phyloP scores from a whole-genome alignment of 2,113 vertebrate species.

The Trochalopteron elliotii region DNA sequence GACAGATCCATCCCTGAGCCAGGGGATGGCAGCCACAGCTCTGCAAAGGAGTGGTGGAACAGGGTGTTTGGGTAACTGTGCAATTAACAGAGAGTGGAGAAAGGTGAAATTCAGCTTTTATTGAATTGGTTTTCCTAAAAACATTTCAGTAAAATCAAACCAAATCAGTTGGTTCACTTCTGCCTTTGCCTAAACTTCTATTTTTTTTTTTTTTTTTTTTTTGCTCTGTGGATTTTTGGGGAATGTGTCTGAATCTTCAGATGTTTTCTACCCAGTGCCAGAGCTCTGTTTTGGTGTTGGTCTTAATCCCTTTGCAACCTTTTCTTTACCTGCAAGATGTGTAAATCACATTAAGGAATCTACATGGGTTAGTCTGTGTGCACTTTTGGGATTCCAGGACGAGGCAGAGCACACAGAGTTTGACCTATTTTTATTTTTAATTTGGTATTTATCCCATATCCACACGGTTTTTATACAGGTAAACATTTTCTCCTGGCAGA shows the following conservation, averaged over 20 bases:
- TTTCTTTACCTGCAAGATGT: neutral
- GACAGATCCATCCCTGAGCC: neutral
- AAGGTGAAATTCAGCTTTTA: neutral
- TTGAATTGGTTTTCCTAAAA: neutral
- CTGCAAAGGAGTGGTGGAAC: neutral
- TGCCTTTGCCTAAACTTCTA: accelerated
- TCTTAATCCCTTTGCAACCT: constrained; percentile 29
- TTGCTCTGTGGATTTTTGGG: neutral
- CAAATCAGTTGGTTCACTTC: neutral
- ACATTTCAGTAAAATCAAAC: neutral
- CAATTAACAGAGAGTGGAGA: neutral
- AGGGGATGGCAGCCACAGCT: neutral
- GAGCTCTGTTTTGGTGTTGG: neutral
- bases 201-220: neutral
- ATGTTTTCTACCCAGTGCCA: neutral
- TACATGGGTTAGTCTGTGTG: neutral
- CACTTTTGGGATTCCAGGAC: neutral
- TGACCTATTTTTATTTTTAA: neutral
- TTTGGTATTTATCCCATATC: neutral
- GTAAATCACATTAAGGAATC: neutral
- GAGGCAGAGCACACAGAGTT: neutral
- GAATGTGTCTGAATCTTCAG: neutral
- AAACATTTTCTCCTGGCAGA: neutral
- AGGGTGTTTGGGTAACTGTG: neutral
- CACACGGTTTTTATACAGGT: neutral